Percentiles rank a stretch among this genome's conserved stretches.
Evolutionary conservation across 2,113 vertebrate species (phyloP).

Genomic region (Sander lucioperca): DNA sequence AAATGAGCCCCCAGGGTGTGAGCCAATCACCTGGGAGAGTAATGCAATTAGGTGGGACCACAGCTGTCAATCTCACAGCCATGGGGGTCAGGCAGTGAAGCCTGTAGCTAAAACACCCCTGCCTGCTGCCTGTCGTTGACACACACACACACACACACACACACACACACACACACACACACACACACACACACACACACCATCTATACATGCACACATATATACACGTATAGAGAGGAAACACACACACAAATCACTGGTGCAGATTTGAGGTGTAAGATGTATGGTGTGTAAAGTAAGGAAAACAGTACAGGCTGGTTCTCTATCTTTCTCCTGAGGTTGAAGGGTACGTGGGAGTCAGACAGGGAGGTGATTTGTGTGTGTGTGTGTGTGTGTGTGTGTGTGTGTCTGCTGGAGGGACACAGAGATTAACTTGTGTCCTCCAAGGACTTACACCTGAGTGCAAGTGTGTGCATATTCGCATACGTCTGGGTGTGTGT

Average conservation of each 20-base stretch:
- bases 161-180: constrained; percentile 39
- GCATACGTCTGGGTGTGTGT: constrained; percentile 52
- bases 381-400: background rate
- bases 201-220: constrained; percentile 10
- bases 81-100: constrained; percentile 72
- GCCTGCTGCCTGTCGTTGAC: constrained; percentile 63
- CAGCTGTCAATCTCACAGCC: constrained; percentile 84
- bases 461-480: constrained; percentile 39
- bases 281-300: background rate
- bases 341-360: constrained; percentile 31
- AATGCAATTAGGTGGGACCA: constrained; percentile 87
- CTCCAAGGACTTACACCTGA: constrained; percentile 61
- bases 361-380: constrained; percentile 7
- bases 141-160: constrained; percentile 35
- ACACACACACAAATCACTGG: constrained; percentile 9
- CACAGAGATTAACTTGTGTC: constrained; percentile 63
- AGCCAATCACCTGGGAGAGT: constrained; percentile 84
- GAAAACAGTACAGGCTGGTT: constrained; percentile 24
- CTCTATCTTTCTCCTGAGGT: constrained; percentile 50
- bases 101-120: constrained; percentile 76
- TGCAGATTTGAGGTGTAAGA: constrained; percentile 26
- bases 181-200: constrained; percentile 38
- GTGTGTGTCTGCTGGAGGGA: constrained; percentile 50
- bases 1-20: constrained; percentile 84
- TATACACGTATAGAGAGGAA: constrained; percentile 28